Evolutionary conservation across 1,140 invertebrate genomes (phyloP).

Genomic region (Melipona quadrifasciata): DNA sequence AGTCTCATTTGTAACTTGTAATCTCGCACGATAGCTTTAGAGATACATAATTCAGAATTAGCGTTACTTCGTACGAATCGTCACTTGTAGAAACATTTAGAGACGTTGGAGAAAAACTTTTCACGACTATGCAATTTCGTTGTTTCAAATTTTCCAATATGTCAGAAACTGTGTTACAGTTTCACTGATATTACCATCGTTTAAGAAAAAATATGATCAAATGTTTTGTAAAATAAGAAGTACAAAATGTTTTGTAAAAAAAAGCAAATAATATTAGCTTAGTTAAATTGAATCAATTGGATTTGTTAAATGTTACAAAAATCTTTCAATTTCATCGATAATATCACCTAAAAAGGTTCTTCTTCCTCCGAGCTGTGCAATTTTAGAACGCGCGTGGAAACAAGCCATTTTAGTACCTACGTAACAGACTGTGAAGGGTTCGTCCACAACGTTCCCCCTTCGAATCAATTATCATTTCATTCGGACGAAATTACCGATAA

Average conservation of each 20-base stretch:
- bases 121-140: not conserved
- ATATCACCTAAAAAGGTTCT: not conserved
- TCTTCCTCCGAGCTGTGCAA: not conserved
- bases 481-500: constrained; percentile 65
- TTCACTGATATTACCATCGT: not conserved
- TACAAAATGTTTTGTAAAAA: not conserved
- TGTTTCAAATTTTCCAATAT: not conserved
- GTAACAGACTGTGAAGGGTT: constrained; percentile 2
- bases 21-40: constrained; percentile 67
- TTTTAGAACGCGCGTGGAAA: not conserved
- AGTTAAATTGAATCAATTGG: not conserved
- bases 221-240: not conserved
- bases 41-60: constrained; percentile 71
- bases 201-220: not conserved
- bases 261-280: too few species aligned
- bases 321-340: not conserved
- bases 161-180: not conserved
- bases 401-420: not conserved
- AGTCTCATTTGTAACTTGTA: constrained; percentile 74
- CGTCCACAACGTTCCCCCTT: not conserved
- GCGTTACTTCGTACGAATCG: constrained; percentile 18
- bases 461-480: constrained; percentile 68
- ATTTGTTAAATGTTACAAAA: too few species aligned
- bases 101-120: not conserved
- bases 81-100: not conserved